Evolutionary conservation across 2,113 vertebrate species (phyloP), one percentile per base, ranked within the genome.

Genomic region (Gorsachius goisagi): DNA sequence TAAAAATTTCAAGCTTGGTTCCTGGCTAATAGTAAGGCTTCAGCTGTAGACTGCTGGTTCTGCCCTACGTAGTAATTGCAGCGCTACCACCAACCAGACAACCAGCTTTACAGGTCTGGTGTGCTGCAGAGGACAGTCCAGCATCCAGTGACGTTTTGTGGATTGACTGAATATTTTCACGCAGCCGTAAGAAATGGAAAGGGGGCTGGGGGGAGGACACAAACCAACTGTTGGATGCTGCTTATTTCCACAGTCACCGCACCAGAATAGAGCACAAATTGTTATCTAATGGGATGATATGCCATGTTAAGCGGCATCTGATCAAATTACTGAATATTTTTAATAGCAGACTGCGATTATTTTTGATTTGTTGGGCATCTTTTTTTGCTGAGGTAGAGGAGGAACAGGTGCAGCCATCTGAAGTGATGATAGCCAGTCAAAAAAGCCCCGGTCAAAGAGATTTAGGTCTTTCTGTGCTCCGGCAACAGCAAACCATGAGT

Each of bases 201-300:
- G 18, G 27, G 63, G 35, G 41, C 19, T 15, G 32, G 19, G 35
- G 52, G 33, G 5, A 47, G 67, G 33, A 28, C 30, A 6, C 35
- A 41, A 69, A 37, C 60, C 96, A 96, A 73, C 97, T 98, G 96
- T 53, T 89, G 64, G 14, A 1, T 64, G 59, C 59, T 37, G 53
- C 45, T 47, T 14, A 4, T 89, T 88, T 77, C 85, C 35, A n/a
- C 44, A 9, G 67, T 66, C 20, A 4, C 47, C 41, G 45, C 45
- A 4, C 87, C 64, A 80, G 88, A 89, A 89, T 90, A 84, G 86
- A 68, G 69, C 69, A 14, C 1, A 6, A 47, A 4, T 47, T 85
- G 64, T 59, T 55, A 15, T 39, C 33, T 45, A 12, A 14, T n/a
- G 32, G 18, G 44, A 10, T 41, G 60, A 37, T 44, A 39, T 8